phyloP scores from a whole-genome alignment of 2,113 vertebrate species.

The Coracopsis vasa region DNA sequence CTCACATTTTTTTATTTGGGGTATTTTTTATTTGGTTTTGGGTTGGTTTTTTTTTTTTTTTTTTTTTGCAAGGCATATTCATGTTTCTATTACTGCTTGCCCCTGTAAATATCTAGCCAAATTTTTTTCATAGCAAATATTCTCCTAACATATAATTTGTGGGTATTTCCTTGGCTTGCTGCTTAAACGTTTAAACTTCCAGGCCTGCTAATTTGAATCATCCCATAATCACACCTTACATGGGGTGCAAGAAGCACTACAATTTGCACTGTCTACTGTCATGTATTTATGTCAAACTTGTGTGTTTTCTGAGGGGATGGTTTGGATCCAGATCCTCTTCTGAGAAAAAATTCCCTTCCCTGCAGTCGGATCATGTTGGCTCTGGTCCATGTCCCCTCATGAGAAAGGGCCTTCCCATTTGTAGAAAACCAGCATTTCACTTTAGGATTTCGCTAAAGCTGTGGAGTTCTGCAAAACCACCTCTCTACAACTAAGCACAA shows the following conservation, averaged over 20 bases:
- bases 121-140: neutral
- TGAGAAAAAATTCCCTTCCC: neutral
- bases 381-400: neutral
- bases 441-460: neutral
- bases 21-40: no score
- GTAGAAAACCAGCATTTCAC: neutral
- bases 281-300: neutral
- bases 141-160: neutral
- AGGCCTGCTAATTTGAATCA: neutral
- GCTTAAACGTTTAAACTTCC: neutral
- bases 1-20: neutral
- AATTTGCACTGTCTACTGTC: neutral
- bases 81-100: neutral
- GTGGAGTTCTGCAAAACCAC: neutral
- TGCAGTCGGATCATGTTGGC: neutral
- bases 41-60: neutral
- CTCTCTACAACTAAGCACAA: neutral
- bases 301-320: neutral
- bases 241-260: neutral
- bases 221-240: neutral
- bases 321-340: neutral
- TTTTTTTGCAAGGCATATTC: neutral
- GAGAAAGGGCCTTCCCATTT: no score
- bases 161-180: neutral
- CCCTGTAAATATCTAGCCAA: neutral